Percentiles rank a stretch among this genome's conserved stretches.
These are phyloP conservation scores for Athalia circularis DNA, from an alignment of 2,888 invertebrate genomes.

Conservation along the genomic window DNA sequence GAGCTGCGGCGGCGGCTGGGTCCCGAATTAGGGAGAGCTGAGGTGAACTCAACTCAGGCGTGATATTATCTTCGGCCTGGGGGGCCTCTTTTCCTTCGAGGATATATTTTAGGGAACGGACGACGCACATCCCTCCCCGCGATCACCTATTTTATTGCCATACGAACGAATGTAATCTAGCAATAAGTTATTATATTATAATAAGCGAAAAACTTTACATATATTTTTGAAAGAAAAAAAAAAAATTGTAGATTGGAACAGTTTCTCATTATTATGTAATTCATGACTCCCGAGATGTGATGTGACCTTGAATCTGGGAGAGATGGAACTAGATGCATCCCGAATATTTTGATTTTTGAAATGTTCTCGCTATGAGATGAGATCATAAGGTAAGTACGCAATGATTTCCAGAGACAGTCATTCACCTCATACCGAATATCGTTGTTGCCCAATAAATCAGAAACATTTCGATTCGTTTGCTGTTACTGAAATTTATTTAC, in stretches of 20 bases:
- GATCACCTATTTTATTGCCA: slow-evolving; percentile 40
- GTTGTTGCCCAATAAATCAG: too few species aligned
- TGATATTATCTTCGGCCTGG: slow-evolving; percentile 39
- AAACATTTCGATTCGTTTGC: too few species aligned
- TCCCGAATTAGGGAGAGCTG: neutral
- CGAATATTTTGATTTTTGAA: too few species aligned
- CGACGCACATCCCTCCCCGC: neutral
- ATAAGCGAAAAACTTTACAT: slow-evolving; percentile 28
- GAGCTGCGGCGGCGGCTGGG: too few species aligned
- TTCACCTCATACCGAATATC: too few species aligned
- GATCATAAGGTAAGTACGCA: too few species aligned
- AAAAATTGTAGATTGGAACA: neutral
- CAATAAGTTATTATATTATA: slow-evolving; percentile 2
- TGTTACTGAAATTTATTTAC: too few species aligned
- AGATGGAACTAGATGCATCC: too few species aligned
- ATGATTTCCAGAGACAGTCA: too few species aligned
- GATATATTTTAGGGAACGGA: slow-evolving; percentile 39
- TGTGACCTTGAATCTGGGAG: too few species aligned
- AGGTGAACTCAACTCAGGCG: slow-evolving; percentile 36
- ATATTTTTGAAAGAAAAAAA: slow-evolving; percentile 3
- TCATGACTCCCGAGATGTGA: too few species aligned
- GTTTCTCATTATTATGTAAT: neutral
- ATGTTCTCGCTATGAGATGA: too few species aligned
- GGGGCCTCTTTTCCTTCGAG: neutral
- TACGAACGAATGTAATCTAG: slow-evolving; percentile 26